Evolutionary conservation across 2,113 vertebrate species (phyloP), one percentile per base, ranked within the genome.

Genomic region (Physeter macrocephalus): DNA sequence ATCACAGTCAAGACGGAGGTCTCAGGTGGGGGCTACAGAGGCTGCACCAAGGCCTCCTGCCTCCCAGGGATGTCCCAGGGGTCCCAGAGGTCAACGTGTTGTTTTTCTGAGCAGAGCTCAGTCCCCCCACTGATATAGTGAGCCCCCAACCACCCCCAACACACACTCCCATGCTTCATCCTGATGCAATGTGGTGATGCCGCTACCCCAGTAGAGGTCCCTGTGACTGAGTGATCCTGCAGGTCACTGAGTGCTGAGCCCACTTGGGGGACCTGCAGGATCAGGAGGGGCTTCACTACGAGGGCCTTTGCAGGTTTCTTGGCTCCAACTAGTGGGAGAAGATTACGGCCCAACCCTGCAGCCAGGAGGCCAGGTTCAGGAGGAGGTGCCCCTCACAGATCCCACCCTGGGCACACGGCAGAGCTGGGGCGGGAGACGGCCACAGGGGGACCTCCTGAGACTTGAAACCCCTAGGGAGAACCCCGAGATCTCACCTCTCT

Each of bases 281-380:
- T 18, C 52, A 0, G 15, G 15, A 27, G 6, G 10, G 17, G 9
- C 21, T 29, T 20, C 3, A 0, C 57, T 31, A n/a, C 4, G 3
- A 1, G n/a, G 34, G 14, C 25, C 75, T 36, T 29, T 8, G 0
- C 36, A 29, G 25, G 34, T 15, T 71, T 64, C 96, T 61, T 36
- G 59, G n/a, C 82, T 77, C 59, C 41, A 54, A 17, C 52, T 75
- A 25, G 54, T 15, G 31, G 46, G n/a, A 36, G 23, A 66, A 39
- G 46, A 12, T 1, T 21, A 29, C 3, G 52, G 13, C 34, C 54
- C 10, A 2, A 18, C 25, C 1, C 11, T 10, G 8, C 36, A 21
- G 59, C 54, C 43, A 4, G 9, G 17, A 46, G 36, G 41, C 6
- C 5, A 8, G 36, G 39, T 25, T 29, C 66, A 36, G 31, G 27